A percentile compares a stretch with the other conserved stretches of the same genome.
These are phyloP conservation scores for Eupithecia inturbata DNA, from an alignment of 2,888 invertebrate species.

Conservation along the genomic window DNA sequence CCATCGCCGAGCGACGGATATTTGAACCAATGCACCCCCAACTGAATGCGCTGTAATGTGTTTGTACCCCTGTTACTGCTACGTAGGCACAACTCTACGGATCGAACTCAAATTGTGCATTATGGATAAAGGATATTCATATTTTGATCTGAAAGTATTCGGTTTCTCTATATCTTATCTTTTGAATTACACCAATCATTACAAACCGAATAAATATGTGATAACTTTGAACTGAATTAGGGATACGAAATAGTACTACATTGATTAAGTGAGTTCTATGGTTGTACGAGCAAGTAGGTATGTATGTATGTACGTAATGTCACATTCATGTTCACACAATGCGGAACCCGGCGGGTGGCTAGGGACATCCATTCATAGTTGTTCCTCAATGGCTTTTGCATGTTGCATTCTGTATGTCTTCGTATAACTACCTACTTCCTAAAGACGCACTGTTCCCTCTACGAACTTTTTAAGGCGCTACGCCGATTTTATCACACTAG, in stretches of 20 bases:
- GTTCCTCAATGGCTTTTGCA: constrained; percentile 72
- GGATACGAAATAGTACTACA: not conserved
- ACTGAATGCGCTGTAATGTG: constrained; percentile 49
- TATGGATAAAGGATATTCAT: not conserved
- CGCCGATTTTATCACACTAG: not conserved
- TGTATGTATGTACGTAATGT: constrained; percentile 51
- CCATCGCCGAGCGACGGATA: constrained; percentile 74
- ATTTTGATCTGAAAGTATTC: not conserved
- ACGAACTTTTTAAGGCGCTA: not conserved
- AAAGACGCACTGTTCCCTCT: constrained; percentile 35
- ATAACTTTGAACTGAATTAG: not conserved
- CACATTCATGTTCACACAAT: constrained; percentile 58
- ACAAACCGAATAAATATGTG: not conserved
- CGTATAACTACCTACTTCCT: constrained; percentile 47
- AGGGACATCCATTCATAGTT: constrained; percentile 61
- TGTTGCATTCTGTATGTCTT: constrained; percentile 63
- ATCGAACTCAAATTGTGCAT: constrained; percentile 38
- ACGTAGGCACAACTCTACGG: constrained; percentile 39
- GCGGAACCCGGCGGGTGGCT: constrained; percentile 50
- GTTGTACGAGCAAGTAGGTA: constrained; percentile 41
- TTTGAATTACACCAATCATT: not conserved
- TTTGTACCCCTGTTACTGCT: constrained; percentile 40
- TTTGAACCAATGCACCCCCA: constrained; percentile 66
- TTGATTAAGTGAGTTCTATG: constrained; percentile 9
- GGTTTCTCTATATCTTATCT: not conserved